A percentile compares a stretch with the other conserved stretches of the same genome.
Conservation (phyloP, 1,140 invertebrate species). For the Ceratosolen solmsi region DNA sequence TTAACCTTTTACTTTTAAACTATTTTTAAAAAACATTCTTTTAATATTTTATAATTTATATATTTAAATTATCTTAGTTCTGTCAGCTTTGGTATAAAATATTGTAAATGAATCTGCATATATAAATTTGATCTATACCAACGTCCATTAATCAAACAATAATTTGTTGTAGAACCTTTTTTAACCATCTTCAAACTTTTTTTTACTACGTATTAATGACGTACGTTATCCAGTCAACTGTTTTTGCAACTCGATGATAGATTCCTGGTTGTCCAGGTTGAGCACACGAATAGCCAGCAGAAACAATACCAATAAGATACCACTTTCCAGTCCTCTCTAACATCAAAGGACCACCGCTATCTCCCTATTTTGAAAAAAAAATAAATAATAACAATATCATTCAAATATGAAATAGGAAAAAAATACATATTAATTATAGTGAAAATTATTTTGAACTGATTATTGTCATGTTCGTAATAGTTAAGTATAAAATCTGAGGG, state of each 20-base stretch:
- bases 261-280: constrained; percentile 93
- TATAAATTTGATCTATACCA: constrained; percentile 3
- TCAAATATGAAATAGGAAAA: background rate
- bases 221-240: constrained; percentile 91
- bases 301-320: constrained; percentile 93
- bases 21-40: background rate
- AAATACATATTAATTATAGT: background rate
- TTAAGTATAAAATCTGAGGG: too few species aligned
- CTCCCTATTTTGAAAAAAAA: constrained; percentile 76
- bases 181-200: background rate
- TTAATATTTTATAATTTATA: background rate
- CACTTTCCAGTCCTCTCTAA: constrained; percentile 87
- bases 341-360: constrained; percentile 93
- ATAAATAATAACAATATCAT: background rate
- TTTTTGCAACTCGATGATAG: constrained; percentile 93
- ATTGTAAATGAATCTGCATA: background rate
- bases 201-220: constrained; percentile 69
- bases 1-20: constrained; percentile 2
- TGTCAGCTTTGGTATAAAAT: constrained; percentile 30
- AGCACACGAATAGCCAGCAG: constrained; percentile 94
- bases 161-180: background rate
- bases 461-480: background rate
- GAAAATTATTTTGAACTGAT: background rate
- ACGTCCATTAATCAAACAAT: background rate
- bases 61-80: background rate